Evolutionary conservation across 53 echinoderm and acorn worm genomes (phyloP), one percentile per base, ranked within the genome.

Genomic region (Paracentrotus lividus): DNA sequence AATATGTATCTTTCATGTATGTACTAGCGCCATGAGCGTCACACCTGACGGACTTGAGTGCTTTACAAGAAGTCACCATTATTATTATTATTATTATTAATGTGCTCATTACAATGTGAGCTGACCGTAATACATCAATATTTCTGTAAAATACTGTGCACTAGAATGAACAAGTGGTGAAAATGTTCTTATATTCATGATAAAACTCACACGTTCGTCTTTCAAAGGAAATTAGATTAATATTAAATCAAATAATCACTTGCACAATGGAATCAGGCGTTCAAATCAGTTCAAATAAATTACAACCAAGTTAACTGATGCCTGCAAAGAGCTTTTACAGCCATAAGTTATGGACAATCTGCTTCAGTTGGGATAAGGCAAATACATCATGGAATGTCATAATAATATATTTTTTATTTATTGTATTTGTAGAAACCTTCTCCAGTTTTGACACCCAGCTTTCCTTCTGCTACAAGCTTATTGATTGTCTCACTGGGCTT

Each of bases 401-500:
- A 72, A 18, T 36, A 72, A 29, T 86, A 40, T 54, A 43, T 49
- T 18, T 43, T n/a, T 86, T 94, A 97, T 90, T 98, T 98, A 87
- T 96, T 93, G 57, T 99, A 97, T 8, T 78, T 93, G 94, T 99
- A 99, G 94, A 97, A 97, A n/a, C 99, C 99, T 87, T 99, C 97
- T 4, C 99, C 97, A 8, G 93, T 95, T 88, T 99, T 99, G 4
- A 96, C 94, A 31, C 99, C 99, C 0, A 99, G 93, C 57, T 99
- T 99, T 21, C 99, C 99, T 26, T 99, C 97, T 16, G 94, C 93
- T 2, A 99, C 99, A 13, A 97, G 95, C 47, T 96, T 88, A 68
- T 95, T 92, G 49, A 99, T 68, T 24, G 88, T 93, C 20, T 95
- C 93, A 45, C 97, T 99, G 36, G 99, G 96, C 15, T 96, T 59